Evolutionary conservation across 2,797 vertebrate genomes (phyloP).

Genomic region (Peromyscus melanophrys): DNA sequence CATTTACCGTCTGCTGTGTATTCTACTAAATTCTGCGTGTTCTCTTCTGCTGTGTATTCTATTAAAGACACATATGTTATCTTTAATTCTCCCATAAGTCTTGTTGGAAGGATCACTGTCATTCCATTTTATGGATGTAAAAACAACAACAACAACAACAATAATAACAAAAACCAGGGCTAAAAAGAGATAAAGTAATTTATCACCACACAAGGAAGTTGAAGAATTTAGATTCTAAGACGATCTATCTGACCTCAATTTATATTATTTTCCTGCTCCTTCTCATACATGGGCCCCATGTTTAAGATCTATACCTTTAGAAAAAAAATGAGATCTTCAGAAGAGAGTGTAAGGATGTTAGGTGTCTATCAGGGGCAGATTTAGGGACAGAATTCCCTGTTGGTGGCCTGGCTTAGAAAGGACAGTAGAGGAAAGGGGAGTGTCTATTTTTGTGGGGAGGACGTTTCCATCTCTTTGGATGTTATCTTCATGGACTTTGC

Average conservation of each 20-base stretch:
- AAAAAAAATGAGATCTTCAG: background rate
- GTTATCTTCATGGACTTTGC: background rate
- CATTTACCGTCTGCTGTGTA: background rate
- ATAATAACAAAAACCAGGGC: background rate
- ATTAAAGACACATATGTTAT: background rate
- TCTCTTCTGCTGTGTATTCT: background rate
- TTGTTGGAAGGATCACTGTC: background rate
- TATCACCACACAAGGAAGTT: background rate
- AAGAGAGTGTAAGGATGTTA: background rate
- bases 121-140: background rate
- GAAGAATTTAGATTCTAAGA: background rate
- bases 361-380: background rate
- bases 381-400: background rate
- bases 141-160: background rate
- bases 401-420: background rate
- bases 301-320: background rate
- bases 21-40: background rate
- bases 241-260: background rate
- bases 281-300: background rate
- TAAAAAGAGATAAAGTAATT: background rate
- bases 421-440: background rate
- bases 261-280: background rate
- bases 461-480: background rate
- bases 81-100: background rate
- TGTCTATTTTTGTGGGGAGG: background rate